phyloP scores from a whole-genome alignment of 2,113 vertebrate genomes.

The Amphiprion percula region DNA sequence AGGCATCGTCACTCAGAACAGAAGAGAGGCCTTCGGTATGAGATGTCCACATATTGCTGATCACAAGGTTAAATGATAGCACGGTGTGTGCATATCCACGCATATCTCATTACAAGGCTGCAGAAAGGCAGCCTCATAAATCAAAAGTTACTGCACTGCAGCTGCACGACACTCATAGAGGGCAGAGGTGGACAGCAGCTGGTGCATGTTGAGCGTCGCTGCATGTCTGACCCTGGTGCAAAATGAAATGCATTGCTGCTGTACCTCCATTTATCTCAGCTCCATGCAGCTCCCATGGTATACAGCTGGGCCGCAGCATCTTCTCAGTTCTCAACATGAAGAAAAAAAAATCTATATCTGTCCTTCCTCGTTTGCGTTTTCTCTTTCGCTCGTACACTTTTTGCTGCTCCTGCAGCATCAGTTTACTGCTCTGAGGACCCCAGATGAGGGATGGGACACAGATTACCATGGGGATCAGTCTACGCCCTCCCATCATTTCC shows the following conservation, averaged over 20 bases:
- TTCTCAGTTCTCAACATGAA: constrained; percentile 49
- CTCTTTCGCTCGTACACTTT: constrained; percentile 14
- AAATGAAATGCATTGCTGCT: constrained; percentile 20
- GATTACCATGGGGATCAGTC: constrained; percentile 56
- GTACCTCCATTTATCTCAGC: constrained; percentile 63
- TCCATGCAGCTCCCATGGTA: constrained; percentile 67
- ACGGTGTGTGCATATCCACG: constrained; percentile 38
- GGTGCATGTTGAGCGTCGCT: constrained; percentile 17
- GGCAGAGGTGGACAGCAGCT: constrained; percentile 57
- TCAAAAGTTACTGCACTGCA: constrained; percentile 61
- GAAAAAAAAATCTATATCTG: constrained; percentile 53
- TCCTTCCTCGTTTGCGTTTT: constrained; percentile 12
- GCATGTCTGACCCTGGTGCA: constrained; percentile 30
- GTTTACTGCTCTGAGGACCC: constrained; percentile 36
- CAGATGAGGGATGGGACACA: constrained; percentile 48
- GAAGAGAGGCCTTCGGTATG: constrained; percentile 35
- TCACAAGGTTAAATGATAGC: constrained; percentile 68
- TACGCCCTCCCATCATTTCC: constrained; percentile 43
- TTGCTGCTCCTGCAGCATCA: constrained; percentile 14
- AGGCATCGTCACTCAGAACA: constrained; percentile 10
- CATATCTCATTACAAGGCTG: constrained; percentile 57
- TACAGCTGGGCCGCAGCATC: constrained; percentile 68
- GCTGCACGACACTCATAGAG: constrained; percentile 41
- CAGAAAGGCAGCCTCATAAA: constrained; percentile 54
- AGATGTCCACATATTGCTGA: constrained; percentile 66